phyloP scores from a whole-genome alignment of 2,113 vertebrate species.

The Menura novaehollandiae region DNA sequence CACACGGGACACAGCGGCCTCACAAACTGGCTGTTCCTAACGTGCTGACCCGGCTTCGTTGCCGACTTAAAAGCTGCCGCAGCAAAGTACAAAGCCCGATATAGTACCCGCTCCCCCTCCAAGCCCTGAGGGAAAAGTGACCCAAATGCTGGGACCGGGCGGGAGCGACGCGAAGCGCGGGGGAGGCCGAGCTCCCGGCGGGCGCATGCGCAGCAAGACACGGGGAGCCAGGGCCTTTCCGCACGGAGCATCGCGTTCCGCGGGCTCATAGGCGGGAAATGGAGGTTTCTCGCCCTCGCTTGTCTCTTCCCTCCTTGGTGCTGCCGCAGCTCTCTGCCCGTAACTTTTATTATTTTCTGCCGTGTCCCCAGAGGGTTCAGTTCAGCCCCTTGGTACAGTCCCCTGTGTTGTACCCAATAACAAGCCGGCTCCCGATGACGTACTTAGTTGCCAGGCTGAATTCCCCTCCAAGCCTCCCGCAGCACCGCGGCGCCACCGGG shows the following conservation, averaged over 20 bases:
- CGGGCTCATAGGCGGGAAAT: rapidly evolving
- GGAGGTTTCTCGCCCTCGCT: too few relatives aligned
- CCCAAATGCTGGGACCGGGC: rapidly evolving
- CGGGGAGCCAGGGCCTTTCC: not conserved
- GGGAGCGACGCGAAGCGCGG: rapidly evolving
- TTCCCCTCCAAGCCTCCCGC: rapidly evolving
- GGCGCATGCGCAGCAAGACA: not conserved
- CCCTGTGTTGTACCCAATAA: constrained; percentile 27
- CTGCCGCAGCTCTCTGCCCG: not conserved
- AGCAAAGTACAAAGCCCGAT: rapidly evolving
- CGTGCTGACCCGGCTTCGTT: too few relatives aligned
- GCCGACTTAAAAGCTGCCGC: too few relatives aligned
- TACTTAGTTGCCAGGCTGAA: not conserved
- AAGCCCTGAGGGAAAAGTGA: not conserved
- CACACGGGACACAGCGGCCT: not conserved
- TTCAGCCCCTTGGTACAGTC: not conserved
- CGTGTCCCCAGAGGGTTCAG: not conserved
- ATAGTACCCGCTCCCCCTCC: rapidly evolving
- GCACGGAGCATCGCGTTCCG: too few relatives aligned
- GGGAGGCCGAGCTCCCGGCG: rapidly evolving
- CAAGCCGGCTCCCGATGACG: rapidly evolving
- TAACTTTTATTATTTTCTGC: not conserved
- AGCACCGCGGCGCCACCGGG: rapidly evolving
- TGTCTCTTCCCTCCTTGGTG: not conserved
- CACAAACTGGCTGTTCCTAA: rapidly evolving